Percentiles rank a stretch among this genome's conserved stretches.
Conservation (phyloP, 2,797 vertebrate genomes). For the Pelobates cultripes region DNA sequence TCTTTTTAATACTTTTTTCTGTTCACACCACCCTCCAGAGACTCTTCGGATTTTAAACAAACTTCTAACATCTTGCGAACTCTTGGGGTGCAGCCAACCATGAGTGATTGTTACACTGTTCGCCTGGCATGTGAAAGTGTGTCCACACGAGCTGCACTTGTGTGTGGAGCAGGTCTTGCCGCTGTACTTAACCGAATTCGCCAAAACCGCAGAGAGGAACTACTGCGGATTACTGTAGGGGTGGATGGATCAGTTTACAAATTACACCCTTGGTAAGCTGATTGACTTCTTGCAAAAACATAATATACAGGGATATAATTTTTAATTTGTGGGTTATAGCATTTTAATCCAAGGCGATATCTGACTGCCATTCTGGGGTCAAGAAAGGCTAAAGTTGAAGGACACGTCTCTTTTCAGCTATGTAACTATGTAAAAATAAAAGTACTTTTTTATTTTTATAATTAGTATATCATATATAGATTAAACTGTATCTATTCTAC, state of each 20-base stretch:
- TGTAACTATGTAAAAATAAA: too few species aligned
- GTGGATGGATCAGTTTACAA: constrained; percentile 97
- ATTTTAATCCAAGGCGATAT: too few species aligned
- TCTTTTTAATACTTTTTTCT: background rate
- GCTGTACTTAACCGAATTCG: constrained; percentile 88
- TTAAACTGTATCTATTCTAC: too few species aligned
- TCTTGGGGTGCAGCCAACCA: constrained; percentile 83
- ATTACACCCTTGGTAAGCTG: constrained; percentile 87
- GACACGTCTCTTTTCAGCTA: too few species aligned
- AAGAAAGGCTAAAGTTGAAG: too few species aligned
- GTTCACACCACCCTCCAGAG: constrained; percentile 67
- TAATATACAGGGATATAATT: too few species aligned
- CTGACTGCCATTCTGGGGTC: too few species aligned
- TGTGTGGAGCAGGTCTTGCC: constrained; percentile 88
- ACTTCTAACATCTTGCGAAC: constrained; percentile 92
- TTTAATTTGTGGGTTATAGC: too few species aligned
- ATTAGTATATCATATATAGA: too few species aligned
- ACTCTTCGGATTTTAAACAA: constrained; percentile 88
- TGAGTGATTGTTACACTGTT: constrained; percentile 90
- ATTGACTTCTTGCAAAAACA: background rate
- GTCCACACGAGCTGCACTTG: constrained; percentile 88
- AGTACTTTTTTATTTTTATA: too few species aligned
- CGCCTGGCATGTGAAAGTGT: constrained; percentile 89
- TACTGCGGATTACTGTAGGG: constrained; percentile 90
- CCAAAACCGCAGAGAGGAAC: constrained; percentile 83